phyloP scores from a whole-genome alignment of 2,888 invertebrate species.

The Sinopyrophorus schimmeli region DNA sequence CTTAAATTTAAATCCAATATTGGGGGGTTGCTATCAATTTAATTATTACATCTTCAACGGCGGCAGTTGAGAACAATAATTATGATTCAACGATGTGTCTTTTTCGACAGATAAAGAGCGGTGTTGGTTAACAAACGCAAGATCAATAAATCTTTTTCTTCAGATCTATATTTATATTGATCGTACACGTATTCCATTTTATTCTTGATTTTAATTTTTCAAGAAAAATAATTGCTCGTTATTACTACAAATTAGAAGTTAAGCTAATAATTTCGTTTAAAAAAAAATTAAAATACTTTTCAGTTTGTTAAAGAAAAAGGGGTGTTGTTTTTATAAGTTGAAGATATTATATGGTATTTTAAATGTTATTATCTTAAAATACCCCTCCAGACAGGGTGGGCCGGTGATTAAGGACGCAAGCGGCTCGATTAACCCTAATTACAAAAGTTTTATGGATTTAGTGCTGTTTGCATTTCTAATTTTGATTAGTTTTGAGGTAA shows the following conservation, averaged over 20 bases:
- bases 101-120: constrained; percentile 15
- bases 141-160: too few relatives aligned
- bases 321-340: too few relatives aligned
- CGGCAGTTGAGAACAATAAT: constrained; percentile 16
- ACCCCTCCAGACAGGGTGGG: background rate
- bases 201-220: too few relatives aligned
- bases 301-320: too few relatives aligned
- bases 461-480: constrained; percentile 20
- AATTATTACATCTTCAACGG: constrained; percentile 26
- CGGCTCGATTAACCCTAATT: constrained; percentile 11
- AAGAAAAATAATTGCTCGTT: too few relatives aligned
- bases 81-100: constrained; percentile 11
- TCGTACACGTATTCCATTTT: too few relatives aligned
- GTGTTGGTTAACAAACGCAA: constrained; percentile 14
- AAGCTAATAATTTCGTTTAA: too few relatives aligned
- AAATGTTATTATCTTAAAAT: constrained; percentile 2
- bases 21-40: constrained; percentile 20
- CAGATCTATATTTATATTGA: too few relatives aligned
- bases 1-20: constrained; percentile 18
- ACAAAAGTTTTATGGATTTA: constrained; percentile 15
- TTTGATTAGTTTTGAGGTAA: constrained; percentile 14
- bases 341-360: background rate
- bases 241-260: too few relatives aligned
- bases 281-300: too few relatives aligned
- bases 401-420: constrained; percentile 1